Conservation (phyloP, 1,140 invertebrate genomes). For the Ceratina calcarata region DNA sequence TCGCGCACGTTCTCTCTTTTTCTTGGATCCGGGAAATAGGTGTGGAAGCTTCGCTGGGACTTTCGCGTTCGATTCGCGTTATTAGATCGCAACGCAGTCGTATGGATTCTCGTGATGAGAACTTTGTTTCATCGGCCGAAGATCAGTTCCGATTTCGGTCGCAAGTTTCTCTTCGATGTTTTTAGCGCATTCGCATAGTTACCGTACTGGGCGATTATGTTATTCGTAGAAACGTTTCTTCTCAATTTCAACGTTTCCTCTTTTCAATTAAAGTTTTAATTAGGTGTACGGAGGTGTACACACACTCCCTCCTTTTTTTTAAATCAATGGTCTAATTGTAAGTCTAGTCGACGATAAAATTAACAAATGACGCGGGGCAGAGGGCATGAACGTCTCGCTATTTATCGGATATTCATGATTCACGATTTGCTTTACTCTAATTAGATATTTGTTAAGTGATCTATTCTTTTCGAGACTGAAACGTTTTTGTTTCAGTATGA, state of each 20-base stretch:
- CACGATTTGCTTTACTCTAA: too few relatives aligned
- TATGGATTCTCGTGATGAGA: neutral
- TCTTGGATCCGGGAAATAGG: neutral
- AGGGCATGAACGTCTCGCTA: neutral
- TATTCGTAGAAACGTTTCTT: neutral
- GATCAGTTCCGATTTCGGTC: too few relatives aligned
- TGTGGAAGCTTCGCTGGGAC: slow-evolving; percentile 16
- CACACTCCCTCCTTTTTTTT: neutral
- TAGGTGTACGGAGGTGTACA: neutral
- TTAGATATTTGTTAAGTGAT: neutral
- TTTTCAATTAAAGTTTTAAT: slow-evolving; percentile 20
- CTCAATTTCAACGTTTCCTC: neutral
- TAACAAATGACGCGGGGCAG: too few relatives aligned
- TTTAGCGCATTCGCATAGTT: too few relatives aligned
- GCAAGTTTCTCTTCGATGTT: too few relatives aligned
- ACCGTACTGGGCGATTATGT: too few relatives aligned
- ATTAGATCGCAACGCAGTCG: too few relatives aligned
- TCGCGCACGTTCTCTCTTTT: neutral
- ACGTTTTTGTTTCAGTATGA: neutral
- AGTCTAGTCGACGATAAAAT: slow-evolving; percentile 6
- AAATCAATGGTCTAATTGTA: slow-evolving; percentile 12
- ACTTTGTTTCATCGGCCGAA: neutral
- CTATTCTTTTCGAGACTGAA: neutral
- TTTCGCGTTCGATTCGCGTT: too few relatives aligned
- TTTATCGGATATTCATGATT: neutral